Conservation (phyloP, 2,888 invertebrate genomes). For the Folsomia manolachei region DNA sequence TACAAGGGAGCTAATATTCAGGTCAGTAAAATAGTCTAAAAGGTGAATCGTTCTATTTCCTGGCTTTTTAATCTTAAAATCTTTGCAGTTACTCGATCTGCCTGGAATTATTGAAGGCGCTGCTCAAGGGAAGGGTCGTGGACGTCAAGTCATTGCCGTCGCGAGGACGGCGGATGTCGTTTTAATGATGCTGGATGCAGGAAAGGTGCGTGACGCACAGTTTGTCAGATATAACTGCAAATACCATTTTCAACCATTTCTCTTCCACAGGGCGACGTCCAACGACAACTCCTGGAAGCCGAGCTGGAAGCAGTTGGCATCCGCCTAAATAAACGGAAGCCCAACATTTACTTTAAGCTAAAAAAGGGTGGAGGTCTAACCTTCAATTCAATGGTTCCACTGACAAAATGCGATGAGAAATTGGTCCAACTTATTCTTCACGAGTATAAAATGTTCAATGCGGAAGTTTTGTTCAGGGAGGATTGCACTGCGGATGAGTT, state of each 20-base stretch:
- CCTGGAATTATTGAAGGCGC: slow-evolving; percentile 99
- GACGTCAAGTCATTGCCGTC: slow-evolving; percentile 64
- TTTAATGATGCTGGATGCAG: slow-evolving; percentile 99
- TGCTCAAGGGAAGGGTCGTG: slow-evolving; percentile 66
- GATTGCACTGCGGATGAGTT: slow-evolving; percentile 79
- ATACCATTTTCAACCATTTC: too few relatives aligned
- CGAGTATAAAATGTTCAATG: slow-evolving; percentile 96
- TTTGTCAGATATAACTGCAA: too few relatives aligned
- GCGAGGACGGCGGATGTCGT: slow-evolving; percentile 97
- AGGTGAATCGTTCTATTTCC: too few relatives aligned
- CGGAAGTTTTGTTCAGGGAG: slow-evolving; percentile 61
- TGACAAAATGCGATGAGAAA: slow-evolving; percentile 93
- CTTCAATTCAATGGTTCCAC: slow-evolving; percentile 91
- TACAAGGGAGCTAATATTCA: slow-evolving; percentile 99
- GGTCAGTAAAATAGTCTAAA: too few relatives aligned
- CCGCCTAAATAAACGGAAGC: slow-evolving; percentile 87
- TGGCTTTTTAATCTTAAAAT: neutral
- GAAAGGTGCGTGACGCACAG: slow-evolving; percentile 94
- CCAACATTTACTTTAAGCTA: slow-evolving; percentile 96
- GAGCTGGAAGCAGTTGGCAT: slow-evolving; percentile 98
- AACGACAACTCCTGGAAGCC: slow-evolving; percentile 82
- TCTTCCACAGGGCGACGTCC: too few relatives aligned
- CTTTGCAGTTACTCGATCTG: slow-evolving; percentile 77
- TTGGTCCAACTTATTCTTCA: slow-evolving; percentile 96
- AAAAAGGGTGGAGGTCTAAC: slow-evolving; percentile 96